These are phyloP conservation scores for Hoplostethus atlanticus DNA, from an alignment of 2,797 vertebrate species.

Conservation along the genomic window DNA sequence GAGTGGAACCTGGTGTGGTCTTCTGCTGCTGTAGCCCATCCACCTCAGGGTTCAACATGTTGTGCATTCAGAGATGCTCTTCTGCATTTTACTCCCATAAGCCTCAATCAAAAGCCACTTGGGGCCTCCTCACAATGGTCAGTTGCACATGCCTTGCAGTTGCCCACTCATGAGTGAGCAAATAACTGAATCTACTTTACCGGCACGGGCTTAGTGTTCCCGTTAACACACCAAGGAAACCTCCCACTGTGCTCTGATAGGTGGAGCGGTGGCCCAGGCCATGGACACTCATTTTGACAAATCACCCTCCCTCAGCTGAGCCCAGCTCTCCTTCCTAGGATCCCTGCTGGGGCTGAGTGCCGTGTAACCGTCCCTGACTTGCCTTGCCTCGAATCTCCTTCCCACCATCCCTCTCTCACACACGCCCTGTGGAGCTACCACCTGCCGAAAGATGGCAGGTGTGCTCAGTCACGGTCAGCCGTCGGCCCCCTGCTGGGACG, in stretches of 20 bases:
- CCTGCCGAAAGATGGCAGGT: conserved; percentile 18
- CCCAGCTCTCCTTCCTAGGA: conserved; percentile 24
- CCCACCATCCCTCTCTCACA: conserved; percentile 15
- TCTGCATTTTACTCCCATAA: conserved; percentile 1
- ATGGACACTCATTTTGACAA: conserved; percentile 67
- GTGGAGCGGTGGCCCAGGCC: conserved; percentile 37
- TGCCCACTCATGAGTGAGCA: conserved; percentile 4
- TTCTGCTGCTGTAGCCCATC: too few relatives aligned
- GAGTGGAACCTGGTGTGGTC: too few relatives aligned
- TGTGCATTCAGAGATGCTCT: background rate
- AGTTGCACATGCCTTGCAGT: conserved; percentile 37
- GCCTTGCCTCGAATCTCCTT: conserved; percentile 13
- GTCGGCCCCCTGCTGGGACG: conserved; percentile 32
- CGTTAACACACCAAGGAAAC: conserved; percentile 29
- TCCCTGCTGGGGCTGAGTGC: conserved; percentile 43
- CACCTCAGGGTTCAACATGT: too few relatives aligned
- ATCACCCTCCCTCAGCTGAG: conserved; percentile 54
- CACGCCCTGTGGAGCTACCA: conserved; percentile 13
- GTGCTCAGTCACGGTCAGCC: background rate
- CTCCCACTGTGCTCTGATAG: conserved; percentile 60
- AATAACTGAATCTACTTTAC: conserved; percentile 34
- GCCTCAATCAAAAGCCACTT: conserved; percentile 25
- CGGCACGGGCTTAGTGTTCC: conserved; percentile 21
- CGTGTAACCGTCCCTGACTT: conserved; percentile 44
- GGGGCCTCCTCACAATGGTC: conserved; percentile 13